Percentiles rank a stretch among this genome's conserved stretches.
These are phyloP conservation scores for Nezara viridula DNA, from an alignment of 2,888 invertebrate genomes.

Conservation along the genomic window DNA sequence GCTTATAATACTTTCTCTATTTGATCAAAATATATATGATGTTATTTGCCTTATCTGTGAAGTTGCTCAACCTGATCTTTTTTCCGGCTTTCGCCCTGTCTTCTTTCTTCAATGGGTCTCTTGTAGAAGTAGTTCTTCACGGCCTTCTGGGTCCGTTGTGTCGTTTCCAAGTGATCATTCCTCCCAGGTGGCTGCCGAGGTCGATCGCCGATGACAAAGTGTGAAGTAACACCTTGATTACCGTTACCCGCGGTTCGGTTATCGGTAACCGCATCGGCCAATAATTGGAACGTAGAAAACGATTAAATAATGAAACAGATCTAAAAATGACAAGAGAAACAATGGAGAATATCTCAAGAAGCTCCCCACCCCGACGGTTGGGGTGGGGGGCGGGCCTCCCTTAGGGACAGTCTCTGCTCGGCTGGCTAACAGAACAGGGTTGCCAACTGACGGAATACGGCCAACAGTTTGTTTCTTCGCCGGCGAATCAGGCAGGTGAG, in stretches of 20 bases:
- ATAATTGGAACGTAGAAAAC: conserved; percentile 28
- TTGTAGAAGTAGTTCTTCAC: neutral
- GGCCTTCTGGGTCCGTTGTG: neutral
- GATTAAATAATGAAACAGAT: conserved; percentile 30
- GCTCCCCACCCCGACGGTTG: conserved; percentile 5
- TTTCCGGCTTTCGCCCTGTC: neutral
- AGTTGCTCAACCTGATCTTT: conserved; percentile 2
- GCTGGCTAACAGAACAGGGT: conserved; percentile 31
- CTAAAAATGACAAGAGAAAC: conserved; percentile 17
- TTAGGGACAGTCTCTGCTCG: conserved; percentile 35
- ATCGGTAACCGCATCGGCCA: conserved; percentile 10
- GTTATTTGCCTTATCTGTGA: neutral
- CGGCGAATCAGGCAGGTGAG: conserved; percentile 27
- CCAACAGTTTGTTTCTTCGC: conserved; percentile 11
- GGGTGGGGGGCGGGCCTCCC: conserved; percentile 28
- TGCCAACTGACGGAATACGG: conserved; percentile 24
- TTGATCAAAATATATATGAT: too few species aligned
- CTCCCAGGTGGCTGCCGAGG: neutral
- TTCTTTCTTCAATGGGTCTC: neutral
- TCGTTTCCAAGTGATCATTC: neutral
- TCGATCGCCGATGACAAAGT: conserved; percentile 21
- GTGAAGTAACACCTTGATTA: neutral
- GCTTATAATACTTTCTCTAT: too few species aligned
- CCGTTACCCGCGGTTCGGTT: neutral
- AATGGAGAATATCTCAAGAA: neutral